phyloP scores from a whole-genome alignment of 1,140 invertebrate species.

The Tetramorium simillimum region DNA sequence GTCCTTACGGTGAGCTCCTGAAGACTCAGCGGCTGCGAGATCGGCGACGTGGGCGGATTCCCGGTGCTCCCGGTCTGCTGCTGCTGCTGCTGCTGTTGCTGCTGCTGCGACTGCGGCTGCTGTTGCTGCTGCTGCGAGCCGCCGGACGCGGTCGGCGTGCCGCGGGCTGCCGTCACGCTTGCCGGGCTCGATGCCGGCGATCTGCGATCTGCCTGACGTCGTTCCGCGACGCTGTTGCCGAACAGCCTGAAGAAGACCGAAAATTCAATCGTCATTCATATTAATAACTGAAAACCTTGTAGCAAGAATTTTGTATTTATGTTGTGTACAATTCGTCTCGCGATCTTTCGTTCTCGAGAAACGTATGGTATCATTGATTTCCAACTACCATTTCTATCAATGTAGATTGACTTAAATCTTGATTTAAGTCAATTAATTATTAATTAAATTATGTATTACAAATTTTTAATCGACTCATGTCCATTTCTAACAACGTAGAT shows the following conservation, averaged over 20 bases:
- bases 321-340: not conserved
- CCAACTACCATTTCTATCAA: no score
- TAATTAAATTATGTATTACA: no score
- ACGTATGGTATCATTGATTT: not conserved
- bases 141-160: constrained; percentile 72
- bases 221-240: constrained; percentile 79
- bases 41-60: constrained; percentile 80
- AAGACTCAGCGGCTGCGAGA: constrained; percentile 87
- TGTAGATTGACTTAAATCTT: no score
- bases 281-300: not conserved
- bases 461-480: not conserved
- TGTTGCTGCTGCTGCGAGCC: constrained; percentile 74
- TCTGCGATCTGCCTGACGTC: constrained; percentile 82
- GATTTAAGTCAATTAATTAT: no score
- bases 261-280: not conserved
- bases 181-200: constrained; percentile 92
- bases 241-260: constrained; percentile 76
- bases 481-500: no score
- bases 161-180: constrained; percentile 81
- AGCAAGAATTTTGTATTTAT: not conserved
- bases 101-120: constrained; percentile 68
- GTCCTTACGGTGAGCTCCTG: constrained; percentile 92
- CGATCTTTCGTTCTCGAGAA: not conserved
- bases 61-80: constrained; percentile 61
- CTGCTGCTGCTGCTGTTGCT: constrained; percentile 72